Percentiles rank a stretch among this genome's conserved stretches.
phyloP scores from a whole-genome alignment of 2,113 vertebrate genomes.

The Equus przewalskii region DNA sequence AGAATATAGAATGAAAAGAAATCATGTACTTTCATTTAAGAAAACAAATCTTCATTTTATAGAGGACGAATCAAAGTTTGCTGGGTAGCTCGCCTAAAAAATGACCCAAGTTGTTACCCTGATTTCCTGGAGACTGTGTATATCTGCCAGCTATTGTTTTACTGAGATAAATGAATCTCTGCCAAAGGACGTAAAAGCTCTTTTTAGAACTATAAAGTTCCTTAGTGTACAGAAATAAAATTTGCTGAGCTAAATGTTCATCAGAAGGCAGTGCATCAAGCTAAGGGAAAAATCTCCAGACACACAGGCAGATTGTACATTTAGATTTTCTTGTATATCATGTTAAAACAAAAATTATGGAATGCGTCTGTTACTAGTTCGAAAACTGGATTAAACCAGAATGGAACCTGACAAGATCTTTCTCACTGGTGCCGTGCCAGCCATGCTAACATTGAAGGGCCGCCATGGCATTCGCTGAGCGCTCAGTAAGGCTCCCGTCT shows the following conservation, averaged over 20 bases:
- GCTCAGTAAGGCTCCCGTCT: neutral
- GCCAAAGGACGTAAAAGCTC: conserved; percentile 77
- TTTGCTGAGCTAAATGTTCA: conserved; percentile 77
- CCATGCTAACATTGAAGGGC: neutral
- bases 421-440: neutral
- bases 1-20: conserved; percentile 61
- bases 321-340: conserved; percentile 69
- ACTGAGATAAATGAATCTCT: conserved; percentile 70
- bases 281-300: conserved; percentile 58
- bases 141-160: conserved; percentile 78
- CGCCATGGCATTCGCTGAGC: neutral
- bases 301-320: conserved; percentile 51
- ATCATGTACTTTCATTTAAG: conserved; percentile 56
- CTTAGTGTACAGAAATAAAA: conserved; percentile 77
- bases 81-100: conserved; percentile 65
- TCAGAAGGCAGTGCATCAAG: conserved; percentile 72
- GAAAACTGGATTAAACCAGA: conserved; percentile 39
- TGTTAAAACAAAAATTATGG: conserved; percentile 67
- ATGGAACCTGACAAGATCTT: neutral
- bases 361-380: conserved; percentile 45
- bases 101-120: conserved; percentile 57
- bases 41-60: conserved; percentile 65
- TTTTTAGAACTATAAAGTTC: conserved; percentile 75
- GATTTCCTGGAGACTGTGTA: conserved; percentile 70
- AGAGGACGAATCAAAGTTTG: conserved; percentile 70